phyloP scores from a whole-genome alignment of 1,140 invertebrate species.

The Drosophila bocki region DNA sequence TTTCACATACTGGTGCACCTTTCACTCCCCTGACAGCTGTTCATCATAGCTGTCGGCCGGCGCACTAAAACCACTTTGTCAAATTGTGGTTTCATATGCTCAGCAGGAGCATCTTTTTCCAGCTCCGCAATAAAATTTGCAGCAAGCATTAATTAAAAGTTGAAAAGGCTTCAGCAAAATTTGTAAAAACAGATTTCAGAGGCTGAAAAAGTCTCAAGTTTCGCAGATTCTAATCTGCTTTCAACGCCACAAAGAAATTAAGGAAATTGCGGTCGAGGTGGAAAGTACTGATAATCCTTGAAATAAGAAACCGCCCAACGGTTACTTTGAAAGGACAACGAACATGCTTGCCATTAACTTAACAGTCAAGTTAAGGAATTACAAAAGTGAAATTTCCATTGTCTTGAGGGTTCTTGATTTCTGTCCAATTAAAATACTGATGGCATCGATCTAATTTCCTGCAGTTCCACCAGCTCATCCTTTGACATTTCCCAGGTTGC shows the following conservation, averaged over 20 bases:
- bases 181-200: background rate
- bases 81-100: conserved; percentile 25
- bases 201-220: conserved; percentile 10
- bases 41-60: conserved; percentile 37
- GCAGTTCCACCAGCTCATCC: background rate
- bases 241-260: background rate
- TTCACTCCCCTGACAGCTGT: conserved; percentile 40
- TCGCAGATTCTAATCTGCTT: conserved; percentile 15
- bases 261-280: conserved; percentile 3
- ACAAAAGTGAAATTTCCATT: background rate
- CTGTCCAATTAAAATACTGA: background rate
- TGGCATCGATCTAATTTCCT: background rate
- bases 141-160: conserved; percentile 28
- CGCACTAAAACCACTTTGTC: conserved; percentile 3
- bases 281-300: conserved; percentile 16
- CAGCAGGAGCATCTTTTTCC: background rate
- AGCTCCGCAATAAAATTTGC: background rate
- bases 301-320: conserved; percentile 13
- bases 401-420: background rate
- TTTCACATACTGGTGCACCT: conserved; percentile 40
- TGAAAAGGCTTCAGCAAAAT: background rate
- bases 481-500: background rate
- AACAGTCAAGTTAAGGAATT: background rate
- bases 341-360: conserved; percentile 12
- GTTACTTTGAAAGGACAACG: conserved; percentile 21